Evolutionary conservation across 1,140 invertebrate genomes (phyloP).

Genomic region (Pseudoatta argentina): DNA sequence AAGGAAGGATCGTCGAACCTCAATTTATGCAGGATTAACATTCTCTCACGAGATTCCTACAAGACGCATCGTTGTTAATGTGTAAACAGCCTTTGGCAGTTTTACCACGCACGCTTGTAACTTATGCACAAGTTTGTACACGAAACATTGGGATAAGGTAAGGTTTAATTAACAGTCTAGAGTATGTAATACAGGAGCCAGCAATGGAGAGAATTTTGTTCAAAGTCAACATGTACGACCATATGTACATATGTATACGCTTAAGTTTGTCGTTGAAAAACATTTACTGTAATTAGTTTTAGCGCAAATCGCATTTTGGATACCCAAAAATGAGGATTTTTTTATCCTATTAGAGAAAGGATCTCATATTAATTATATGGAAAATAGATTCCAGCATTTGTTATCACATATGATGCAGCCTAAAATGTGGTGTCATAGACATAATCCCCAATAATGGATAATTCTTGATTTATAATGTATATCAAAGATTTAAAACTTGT

Average conservation of each 20-base stretch:
- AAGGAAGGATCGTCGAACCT: not conserved
- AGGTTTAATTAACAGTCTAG: constrained; percentile 55
- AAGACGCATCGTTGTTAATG: constrained; percentile 52
- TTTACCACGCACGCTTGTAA: constrained; percentile 35
- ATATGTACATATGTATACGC: not conserved
- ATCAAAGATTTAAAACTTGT: too few relatives aligned
- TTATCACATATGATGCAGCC: too few relatives aligned
- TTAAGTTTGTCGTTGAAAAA: not conserved
- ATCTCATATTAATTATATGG: too few relatives aligned
- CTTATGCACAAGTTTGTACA: constrained; percentile 18
- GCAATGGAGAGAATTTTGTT: constrained; percentile 12
- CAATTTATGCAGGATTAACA: constrained; percentile 29
- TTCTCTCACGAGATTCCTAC: constrained; percentile 43
- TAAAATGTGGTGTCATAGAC: too few relatives aligned
- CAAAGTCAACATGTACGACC: not conserved
- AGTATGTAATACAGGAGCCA: constrained; percentile 13
- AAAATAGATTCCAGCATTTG: too few relatives aligned
- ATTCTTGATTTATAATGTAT: too few relatives aligned
- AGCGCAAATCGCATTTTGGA: not conserved
- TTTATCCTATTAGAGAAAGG: not conserved
- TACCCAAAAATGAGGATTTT: not conserved
- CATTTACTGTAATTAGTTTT: not conserved
- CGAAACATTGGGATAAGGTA: constrained; percentile 47
- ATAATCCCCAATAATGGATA: too few relatives aligned
- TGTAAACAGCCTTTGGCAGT: constrained; percentile 52